Evolutionary conservation across 2,797 vertebrate genomes (phyloP).

Genomic region (Arremon brunneinucha): DNA sequence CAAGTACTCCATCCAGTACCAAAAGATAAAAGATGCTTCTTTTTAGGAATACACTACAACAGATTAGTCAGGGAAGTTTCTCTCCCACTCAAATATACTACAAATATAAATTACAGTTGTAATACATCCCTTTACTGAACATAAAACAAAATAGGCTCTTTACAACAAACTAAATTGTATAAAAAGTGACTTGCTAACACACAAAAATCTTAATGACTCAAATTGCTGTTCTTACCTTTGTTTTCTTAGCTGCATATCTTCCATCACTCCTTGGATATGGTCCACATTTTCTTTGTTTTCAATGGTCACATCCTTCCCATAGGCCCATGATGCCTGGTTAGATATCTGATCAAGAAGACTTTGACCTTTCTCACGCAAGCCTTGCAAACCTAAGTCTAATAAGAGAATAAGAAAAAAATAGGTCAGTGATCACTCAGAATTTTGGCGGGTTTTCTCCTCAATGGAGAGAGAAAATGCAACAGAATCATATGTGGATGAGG

Average conservation of each 20-base stretch:
- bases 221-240: constrained; percentile 78
- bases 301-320: constrained; percentile 86
- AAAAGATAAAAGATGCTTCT: neutral
- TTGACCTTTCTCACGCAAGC: constrained; percentile 92
- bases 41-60: neutral
- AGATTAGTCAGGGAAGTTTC: neutral
- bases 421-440: neutral
- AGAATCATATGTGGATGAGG: neutral
- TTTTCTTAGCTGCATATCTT: constrained; percentile 98
- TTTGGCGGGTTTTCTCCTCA: neutral
- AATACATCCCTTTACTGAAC: neutral
- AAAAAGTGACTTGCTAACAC: neutral
- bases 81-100: neutral
- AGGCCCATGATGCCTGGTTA: constrained; percentile 88
- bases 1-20: neutral
- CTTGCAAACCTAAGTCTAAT: constrained; percentile 88
- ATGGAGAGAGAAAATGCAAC: neutral
- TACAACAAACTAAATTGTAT: neutral
- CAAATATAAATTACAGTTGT: neutral
- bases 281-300: constrained; percentile 94
- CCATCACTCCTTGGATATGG: constrained; percentile 95
- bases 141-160: neutral
- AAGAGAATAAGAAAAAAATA: neutral
- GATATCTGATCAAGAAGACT: constrained; percentile 92
- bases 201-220: neutral